Percentiles rank a stretch among this genome's conserved stretches.
Conservation (phyloP, 2,113 vertebrate genomes). For the Apodemus sylvaticus region DNA sequence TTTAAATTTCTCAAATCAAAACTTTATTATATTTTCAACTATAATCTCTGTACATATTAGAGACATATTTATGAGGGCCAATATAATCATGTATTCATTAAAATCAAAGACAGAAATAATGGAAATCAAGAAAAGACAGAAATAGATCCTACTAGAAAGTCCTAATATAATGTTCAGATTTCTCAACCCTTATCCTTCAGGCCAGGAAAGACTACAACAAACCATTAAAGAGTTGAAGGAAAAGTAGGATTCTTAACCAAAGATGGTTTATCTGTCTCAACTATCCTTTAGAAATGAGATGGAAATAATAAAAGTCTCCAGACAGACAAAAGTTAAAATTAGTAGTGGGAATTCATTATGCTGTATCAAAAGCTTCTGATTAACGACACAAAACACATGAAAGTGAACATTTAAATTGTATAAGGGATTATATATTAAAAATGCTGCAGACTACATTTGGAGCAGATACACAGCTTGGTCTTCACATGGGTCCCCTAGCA, state of each 20-base stretch:
- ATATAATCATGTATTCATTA: background rate
- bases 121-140: background rate
- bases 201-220: background rate
- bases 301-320: background rate
- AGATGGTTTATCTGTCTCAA: background rate
- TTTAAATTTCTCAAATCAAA: background rate
- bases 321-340: background rate
- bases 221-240: background rate
- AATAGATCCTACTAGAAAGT: background rate
- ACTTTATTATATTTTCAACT: background rate
- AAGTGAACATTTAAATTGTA: background rate
- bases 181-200: background rate
- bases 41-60: background rate
- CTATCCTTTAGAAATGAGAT: background rate
- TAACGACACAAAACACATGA: background rate
- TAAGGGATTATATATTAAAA: background rate
- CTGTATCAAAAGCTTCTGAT: background rate
- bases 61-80: background rate
- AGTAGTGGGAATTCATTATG: background rate
- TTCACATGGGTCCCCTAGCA: too few species aligned
- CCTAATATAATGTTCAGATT: background rate
- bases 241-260: background rate
- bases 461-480: too few species aligned
- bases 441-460: background rate
- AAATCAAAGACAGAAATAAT: background rate